phyloP scores from a whole-genome alignment of 2,797 vertebrate genomes.

The Brotula barbata region DNA sequence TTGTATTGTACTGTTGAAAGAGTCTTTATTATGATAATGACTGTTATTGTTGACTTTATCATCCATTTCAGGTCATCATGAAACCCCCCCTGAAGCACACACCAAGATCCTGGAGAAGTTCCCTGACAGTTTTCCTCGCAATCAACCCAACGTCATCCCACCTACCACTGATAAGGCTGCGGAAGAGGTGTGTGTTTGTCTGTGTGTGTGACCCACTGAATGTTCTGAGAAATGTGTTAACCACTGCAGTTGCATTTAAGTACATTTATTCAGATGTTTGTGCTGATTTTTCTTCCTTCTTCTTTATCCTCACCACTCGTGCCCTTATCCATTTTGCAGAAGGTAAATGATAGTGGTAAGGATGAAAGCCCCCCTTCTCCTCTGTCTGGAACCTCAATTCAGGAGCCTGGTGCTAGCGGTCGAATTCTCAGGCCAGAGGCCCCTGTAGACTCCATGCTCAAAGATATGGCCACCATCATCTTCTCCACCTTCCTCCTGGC shows the following conservation, averaged over 20 bases:
- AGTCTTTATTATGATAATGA: background rate
- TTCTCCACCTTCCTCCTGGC: constrained; percentile 95
- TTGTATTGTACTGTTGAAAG: no score
- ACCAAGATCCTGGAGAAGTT: constrained; percentile 94
- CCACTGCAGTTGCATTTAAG: background rate
- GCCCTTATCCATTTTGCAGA: constrained; percentile 57
- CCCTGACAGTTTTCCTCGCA: constrained; percentile 88
- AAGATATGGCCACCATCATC: constrained; percentile 96
- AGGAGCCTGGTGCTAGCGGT: constrained; percentile 74
- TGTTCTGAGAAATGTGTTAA: background rate
- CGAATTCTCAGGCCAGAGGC: constrained; percentile 78
- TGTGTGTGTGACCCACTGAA: background rate
- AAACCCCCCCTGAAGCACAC: constrained; percentile 91
- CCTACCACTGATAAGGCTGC: constrained; percentile 86
- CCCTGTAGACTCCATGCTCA: constrained; percentile 91
- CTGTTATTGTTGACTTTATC: background rate
- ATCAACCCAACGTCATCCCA: constrained; percentile 90
- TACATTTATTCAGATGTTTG: background rate
- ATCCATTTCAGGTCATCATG: constrained; percentile 87
- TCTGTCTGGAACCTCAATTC: constrained; percentile 75
- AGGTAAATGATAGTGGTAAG: constrained; percentile 83
- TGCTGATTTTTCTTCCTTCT: background rate
- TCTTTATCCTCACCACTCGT: background rate
- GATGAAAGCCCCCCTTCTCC: constrained; percentile 75
- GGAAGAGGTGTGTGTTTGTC: constrained; percentile 69